Conservation (phyloP, 2,888 invertebrate species). For the Drosophila diplacantha region DNA sequence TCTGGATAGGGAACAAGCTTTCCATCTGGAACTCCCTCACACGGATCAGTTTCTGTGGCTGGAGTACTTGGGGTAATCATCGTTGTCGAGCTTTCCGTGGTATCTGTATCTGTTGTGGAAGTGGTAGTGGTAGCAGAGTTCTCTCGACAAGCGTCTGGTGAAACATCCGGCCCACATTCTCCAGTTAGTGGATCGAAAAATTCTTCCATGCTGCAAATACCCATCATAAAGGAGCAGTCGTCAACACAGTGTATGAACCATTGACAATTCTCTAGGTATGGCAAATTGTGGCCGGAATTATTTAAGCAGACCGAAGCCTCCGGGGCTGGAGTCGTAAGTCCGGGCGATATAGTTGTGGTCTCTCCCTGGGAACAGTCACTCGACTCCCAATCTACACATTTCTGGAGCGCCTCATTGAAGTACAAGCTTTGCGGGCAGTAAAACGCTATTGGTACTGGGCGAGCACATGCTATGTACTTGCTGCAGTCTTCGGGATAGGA, state of each 20-base stretch:
- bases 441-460: conserved; percentile 77
- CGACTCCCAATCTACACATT: conserved; percentile 59
- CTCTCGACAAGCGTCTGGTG: conserved; percentile 47
- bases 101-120: conserved; percentile 3
- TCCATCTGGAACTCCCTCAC: conserved; percentile 27
- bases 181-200: conserved; percentile 51
- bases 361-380: conserved; percentile 73
- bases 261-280: conserved; percentile 50
- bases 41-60: conserved; percentile 31
- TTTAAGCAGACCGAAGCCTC: conserved; percentile 25
- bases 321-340: conserved; percentile 24
- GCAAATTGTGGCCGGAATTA: conserved; percentile 22
- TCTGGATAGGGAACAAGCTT: conserved; percentile 52
- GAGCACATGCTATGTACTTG: conserved; percentile 59
- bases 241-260: conserved; percentile 52
- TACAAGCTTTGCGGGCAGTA: conserved; percentile 80
- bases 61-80: conserved; percentile 11
- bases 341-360: conserved; percentile 34
- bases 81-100: conserved; percentile 14
- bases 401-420: conserved; percentile 61
- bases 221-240: conserved; percentile 73
- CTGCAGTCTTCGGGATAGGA: conserved; percentile 65
- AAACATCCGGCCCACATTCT: conserved; percentile 39
- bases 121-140: neutral
- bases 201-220: conserved; percentile 79